phyloP scores from a whole-genome alignment of 1,140 invertebrate genomes.

The Platyscapa corneri region DNA sequence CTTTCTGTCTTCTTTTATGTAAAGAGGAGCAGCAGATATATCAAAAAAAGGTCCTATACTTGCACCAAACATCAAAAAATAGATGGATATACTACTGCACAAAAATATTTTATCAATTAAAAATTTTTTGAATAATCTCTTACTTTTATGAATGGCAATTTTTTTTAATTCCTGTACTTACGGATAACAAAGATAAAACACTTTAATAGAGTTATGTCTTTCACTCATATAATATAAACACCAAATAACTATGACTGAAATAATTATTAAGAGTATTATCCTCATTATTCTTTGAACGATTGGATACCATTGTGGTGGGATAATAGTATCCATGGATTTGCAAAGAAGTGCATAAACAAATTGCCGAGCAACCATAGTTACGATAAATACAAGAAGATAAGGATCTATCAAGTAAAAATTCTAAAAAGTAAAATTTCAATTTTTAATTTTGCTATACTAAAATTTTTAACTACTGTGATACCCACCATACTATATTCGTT shows the following conservation, averaged over 20 bases:
- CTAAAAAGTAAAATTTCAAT: slow-evolving; percentile 74
- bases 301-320: slow-evolving; percentile 63
- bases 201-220: slow-evolving; percentile 82
- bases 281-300: slow-evolving; percentile 67
- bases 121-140: neutral
- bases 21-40: slow-evolving; percentile 72
- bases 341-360: slow-evolving; percentile 83
- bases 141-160: slow-evolving; percentile 19
- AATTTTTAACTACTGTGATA: slow-evolving; percentile 39
- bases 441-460: slow-evolving; percentile 26
- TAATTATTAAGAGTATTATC: slow-evolving; percentile 74
- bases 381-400: slow-evolving; percentile 88
- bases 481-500: slow-evolving; percentile 89
- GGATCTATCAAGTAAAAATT: slow-evolving; percentile 96
- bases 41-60: slow-evolving; percentile 83
- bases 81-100: slow-evolving; percentile 83
- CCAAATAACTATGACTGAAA: slow-evolving; percentile 76
- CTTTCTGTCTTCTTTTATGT: slow-evolving; percentile 68
- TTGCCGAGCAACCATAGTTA: slow-evolving; percentile 85
- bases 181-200: slow-evolving; percentile 92
- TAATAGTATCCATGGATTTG: slow-evolving; percentile 64
- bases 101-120: slow-evolving; percentile 50
- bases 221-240: slow-evolving; percentile 84
- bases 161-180: slow-evolving; percentile 77
- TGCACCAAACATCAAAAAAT: slow-evolving; percentile 89